Evolutionary conservation across 2,888 invertebrate species (phyloP).

Genomic region (Galeruca laticollis): DNA sequence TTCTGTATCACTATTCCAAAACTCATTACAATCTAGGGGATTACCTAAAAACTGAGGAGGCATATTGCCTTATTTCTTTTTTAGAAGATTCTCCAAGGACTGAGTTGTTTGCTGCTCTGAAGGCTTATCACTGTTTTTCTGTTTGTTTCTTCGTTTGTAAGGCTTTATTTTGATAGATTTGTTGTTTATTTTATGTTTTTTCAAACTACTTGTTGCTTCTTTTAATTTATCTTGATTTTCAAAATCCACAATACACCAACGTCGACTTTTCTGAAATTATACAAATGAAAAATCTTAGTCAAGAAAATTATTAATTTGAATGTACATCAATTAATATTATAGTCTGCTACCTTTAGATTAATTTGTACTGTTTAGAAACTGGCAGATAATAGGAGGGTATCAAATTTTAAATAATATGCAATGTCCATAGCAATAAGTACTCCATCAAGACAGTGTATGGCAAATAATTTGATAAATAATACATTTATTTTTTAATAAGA

Average conservation of each 20-base stretch:
- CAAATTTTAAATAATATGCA: no score
- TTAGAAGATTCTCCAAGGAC: conserved; percentile 40
- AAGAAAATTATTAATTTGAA: not conserved
- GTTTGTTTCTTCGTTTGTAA: conserved; percentile 35
- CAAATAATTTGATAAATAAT: no score
- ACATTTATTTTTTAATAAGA: no score
- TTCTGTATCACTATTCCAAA: conserved; percentile 43
- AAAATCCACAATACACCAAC: conserved; percentile 58
- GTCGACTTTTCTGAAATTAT: conserved; percentile 55
- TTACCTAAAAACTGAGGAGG: conserved; percentile 50
- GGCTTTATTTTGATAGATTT: conserved; percentile 50
- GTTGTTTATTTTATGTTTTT: conserved; percentile 52
- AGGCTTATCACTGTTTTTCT: conserved; percentile 18
- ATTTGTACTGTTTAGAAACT: no score
- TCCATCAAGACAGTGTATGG: no score
- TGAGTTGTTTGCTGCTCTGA: conserved; percentile 27
- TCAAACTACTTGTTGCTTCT: conserved; percentile 48
- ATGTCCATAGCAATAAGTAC: no score
- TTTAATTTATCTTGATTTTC: conserved; percentile 48
- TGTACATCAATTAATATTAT: not conserved
- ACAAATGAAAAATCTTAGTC: not conserved
- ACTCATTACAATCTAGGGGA: conserved; percentile 49
- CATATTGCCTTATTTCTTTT: conserved; percentile 46
- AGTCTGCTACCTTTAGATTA: not conserved
- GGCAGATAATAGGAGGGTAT: no score